phyloP scores from a whole-genome alignment of 2,888 invertebrate genomes.

The Cotesia congregata region DNA sequence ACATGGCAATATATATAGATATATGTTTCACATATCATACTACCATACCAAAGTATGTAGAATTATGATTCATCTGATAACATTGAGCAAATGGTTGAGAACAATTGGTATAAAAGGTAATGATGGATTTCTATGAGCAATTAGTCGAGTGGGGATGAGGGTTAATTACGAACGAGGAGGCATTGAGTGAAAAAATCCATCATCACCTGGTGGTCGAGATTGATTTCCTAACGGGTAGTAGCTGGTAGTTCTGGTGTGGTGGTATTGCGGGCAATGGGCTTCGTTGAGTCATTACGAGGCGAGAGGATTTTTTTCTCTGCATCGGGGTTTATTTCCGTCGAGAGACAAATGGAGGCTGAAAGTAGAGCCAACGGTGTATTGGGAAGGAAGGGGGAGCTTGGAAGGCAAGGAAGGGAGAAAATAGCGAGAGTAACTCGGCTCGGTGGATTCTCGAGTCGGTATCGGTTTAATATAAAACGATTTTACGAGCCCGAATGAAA shows the following conservation, averaged over 20 bases:
- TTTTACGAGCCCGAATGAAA: constrained; percentile 60
- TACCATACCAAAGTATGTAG: too few species aligned
- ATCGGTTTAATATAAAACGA: constrained; percentile 61
- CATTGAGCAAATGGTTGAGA: too few species aligned
- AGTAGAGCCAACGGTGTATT: constrained; percentile 25
- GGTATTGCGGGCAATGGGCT: constrained; percentile 42
- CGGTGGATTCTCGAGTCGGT: constrained; percentile 53
- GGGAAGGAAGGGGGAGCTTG: constrained; percentile 19
- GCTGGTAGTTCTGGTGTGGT: constrained; percentile 30
- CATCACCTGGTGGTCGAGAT: constrained; percentile 39
- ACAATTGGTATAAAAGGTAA: too few species aligned
- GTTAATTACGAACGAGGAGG: constrained; percentile 35
- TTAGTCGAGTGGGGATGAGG: constrained; percentile 33
- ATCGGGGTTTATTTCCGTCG: constrained; percentile 36
- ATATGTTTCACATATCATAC: too few species aligned
- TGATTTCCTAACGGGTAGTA: constrained; percentile 34
- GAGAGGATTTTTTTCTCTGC: constrained; percentile 30
- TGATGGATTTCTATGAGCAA: neutral
- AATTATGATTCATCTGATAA: too few species aligned
- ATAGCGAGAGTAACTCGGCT: constrained; percentile 42
- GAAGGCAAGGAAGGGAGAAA: constrained; percentile 7
- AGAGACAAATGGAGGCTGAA: constrained; percentile 41
- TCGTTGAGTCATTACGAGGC: constrained; percentile 42
- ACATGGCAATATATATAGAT: too few species aligned
- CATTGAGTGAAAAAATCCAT: constrained; percentile 26